Conservation (phyloP, 2,113 vertebrate genomes). For the Bos indicus region DNA sequence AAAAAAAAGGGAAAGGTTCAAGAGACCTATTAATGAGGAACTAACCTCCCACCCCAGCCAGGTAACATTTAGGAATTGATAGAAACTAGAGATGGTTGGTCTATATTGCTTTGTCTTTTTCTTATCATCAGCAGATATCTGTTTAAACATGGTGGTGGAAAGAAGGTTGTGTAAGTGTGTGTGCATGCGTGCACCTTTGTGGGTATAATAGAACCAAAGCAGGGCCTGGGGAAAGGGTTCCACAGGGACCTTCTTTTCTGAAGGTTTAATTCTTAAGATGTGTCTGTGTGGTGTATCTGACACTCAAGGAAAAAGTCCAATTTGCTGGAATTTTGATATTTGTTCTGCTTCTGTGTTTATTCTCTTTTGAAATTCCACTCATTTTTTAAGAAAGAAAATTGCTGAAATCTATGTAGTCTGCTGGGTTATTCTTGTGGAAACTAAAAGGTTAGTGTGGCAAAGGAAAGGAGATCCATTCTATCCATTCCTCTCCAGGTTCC, state of each 20-base stretch:
- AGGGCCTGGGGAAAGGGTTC: background rate
- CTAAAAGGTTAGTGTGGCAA: background rate
- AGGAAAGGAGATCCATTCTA: background rate
- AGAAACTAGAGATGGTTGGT: background rate
- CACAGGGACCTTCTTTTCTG: background rate
- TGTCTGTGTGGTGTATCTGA: background rate
- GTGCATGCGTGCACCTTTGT: too few relatives aligned
- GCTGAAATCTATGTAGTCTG: background rate
- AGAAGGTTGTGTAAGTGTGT: background rate
- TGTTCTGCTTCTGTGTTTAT: background rate
- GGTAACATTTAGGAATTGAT: background rate
- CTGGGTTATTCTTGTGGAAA: background rate
- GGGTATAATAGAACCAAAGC: background rate
- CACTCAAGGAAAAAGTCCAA: background rate
- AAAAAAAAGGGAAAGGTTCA: background rate
- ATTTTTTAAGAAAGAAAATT: background rate
- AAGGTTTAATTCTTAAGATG: background rate
- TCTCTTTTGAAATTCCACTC: slow-evolving; percentile 3
- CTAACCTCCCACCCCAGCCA: background rate
- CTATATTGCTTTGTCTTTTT: background rate
- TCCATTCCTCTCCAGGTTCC: background rate
- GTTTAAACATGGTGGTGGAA: background rate
- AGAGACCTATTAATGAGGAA: background rate
- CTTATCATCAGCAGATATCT: background rate
- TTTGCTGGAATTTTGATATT: background rate